Conservation (phyloP, 2,888 invertebrate species). For the Malacosoma neustria region DNA sequence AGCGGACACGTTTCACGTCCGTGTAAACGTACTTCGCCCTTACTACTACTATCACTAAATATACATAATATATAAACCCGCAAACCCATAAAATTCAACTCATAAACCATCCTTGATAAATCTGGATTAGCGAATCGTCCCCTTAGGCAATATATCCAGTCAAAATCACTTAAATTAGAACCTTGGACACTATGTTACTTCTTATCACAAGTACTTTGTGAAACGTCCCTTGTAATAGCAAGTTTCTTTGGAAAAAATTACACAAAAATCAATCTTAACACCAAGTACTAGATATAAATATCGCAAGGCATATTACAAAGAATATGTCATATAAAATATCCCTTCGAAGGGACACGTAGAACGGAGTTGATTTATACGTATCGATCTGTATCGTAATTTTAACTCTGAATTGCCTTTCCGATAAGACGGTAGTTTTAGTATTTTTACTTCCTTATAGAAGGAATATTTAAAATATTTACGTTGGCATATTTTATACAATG, state of each 20-base stretch:
- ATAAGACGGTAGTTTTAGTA: neutral
- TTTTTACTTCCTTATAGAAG: no score
- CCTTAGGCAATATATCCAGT: constrained; percentile 31
- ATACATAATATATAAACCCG: no score
- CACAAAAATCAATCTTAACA: constrained; percentile 6
- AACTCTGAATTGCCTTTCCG: constrained; percentile 2
- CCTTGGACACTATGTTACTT: constrained; percentile 41
- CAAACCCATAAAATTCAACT: neutral
- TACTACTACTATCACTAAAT: no score
- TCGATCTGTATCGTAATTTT: constrained; percentile 17
- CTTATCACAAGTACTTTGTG: constrained; percentile 31
- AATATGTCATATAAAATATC: constrained; percentile 6
- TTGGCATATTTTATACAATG: no score
- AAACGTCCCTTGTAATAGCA: constrained; percentile 3
- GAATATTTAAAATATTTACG: no score
- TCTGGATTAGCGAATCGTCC: constrained; percentile 28
- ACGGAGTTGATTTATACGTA: constrained; percentile 44
- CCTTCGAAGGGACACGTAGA: constrained; percentile 5
- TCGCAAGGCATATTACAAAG: neutral
- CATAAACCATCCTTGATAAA: constrained; percentile 27
- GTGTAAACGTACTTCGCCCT: no score
- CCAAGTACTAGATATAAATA: neutral
- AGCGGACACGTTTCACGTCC: no score
- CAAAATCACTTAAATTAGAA: constrained; percentile 49
- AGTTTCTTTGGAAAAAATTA: constrained; percentile 2